Base-by-base conservation (phyloP, 2,888 invertebrate genomes). In the Emmelina monodactyla region DNA sequence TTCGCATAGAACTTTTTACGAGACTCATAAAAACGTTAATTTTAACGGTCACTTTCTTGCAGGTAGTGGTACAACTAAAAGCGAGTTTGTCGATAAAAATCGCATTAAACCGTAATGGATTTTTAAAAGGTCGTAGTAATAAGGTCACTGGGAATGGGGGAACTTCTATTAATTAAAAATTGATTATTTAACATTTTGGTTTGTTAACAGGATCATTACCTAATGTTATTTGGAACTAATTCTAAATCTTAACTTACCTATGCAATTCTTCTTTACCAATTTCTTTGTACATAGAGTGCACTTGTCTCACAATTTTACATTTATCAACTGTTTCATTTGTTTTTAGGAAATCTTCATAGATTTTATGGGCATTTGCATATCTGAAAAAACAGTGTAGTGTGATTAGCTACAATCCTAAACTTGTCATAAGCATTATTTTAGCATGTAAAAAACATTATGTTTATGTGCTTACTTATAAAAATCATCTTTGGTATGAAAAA, bases 401-500 rank as follows among this genome's bases (percentile, higher is more conserved):
- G n/a, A n/a, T n/a, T n/a, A n/a, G n/a, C n/a, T n/a, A n/a, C n/a
- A n/a, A n/a, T n/a, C n/a, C n/a, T n/a, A n/a, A n/a, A n/a, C n/a
- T n/a, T n/a, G n/a, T n/a, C n/a, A n/a, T n/a, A n/a, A n/a, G n/a
- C n/a, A n/a, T n/a, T n/a, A n/a, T n/a, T n/a, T 14, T 5, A 14
- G 9, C 1, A 30, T 30, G 30, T 31, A 13, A 22, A 33, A n/a
- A 34, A 1, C 14, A n/a, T n/a, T n/a, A n/a, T n/a, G n/a, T n/a
- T n/a, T n/a, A 25, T 3, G 3, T 25, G 11, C 64, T 64, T 38
- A 29, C 29, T 14, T 29, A 12, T 64, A 50, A 58, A 82, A 81
- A 38, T 78, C 63, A 3, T 58, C 48, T 35, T 48, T 59, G 14
- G 47, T 54, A 30, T 52, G 52, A 44, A 82, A 82, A 2, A 81